Conservation (phyloP, 2,113 vertebrate genomes). For the Tautogolabrus adspersus region DNA sequence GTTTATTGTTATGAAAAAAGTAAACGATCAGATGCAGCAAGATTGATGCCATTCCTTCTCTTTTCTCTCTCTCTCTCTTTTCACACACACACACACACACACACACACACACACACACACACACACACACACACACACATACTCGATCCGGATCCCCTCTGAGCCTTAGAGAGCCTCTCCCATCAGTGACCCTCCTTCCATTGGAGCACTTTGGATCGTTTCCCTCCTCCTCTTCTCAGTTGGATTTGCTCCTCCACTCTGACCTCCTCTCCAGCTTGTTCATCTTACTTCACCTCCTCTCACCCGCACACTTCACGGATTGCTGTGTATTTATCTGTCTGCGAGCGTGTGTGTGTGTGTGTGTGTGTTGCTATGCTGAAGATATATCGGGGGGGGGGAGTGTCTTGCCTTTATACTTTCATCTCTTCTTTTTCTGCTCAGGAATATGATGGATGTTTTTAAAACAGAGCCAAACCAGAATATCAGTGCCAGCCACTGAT, state of each 20-base stretch:
- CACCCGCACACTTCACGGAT: slow-evolving; percentile 29
- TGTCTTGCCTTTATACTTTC: slow-evolving; percentile 41
- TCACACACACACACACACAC: no score
- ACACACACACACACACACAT: slow-evolving; percentile 32
- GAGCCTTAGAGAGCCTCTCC: slow-evolving; percentile 30
- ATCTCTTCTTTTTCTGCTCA: slow-evolving; percentile 49
- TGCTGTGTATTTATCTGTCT: slow-evolving; percentile 28
- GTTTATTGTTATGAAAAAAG: slow-evolving; percentile 72
- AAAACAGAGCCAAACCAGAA: slow-evolving; percentile 66
- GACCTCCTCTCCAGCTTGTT: slow-evolving; percentile 46
- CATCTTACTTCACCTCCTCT: slow-evolving; percentile 56
- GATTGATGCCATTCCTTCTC: slow-evolving; percentile 66
- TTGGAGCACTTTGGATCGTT: slow-evolving; percentile 25
- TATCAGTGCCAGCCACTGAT: slow-evolving; percentile 56
- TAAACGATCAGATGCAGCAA: slow-evolving; percentile 52
- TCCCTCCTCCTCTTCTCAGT: slow-evolving; percentile 2
- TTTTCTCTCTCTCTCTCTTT: slow-evolving; percentile 37
- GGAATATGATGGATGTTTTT: slow-evolving; percentile 70
- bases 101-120: no score
- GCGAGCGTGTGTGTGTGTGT: slow-evolving; percentile 18
- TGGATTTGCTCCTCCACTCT: slow-evolving; percentile 35
- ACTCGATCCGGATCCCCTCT: slow-evolving; percentile 26
- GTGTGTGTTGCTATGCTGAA: slow-evolving; percentile 48
- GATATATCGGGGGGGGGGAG: slow-evolving; percentile 17
- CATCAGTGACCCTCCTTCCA: slow-evolving; percentile 49